These are phyloP conservation scores for Geococcyx californianus DNA, from an alignment of 2,113 vertebrate genomes.

Conservation along the genomic window DNA sequence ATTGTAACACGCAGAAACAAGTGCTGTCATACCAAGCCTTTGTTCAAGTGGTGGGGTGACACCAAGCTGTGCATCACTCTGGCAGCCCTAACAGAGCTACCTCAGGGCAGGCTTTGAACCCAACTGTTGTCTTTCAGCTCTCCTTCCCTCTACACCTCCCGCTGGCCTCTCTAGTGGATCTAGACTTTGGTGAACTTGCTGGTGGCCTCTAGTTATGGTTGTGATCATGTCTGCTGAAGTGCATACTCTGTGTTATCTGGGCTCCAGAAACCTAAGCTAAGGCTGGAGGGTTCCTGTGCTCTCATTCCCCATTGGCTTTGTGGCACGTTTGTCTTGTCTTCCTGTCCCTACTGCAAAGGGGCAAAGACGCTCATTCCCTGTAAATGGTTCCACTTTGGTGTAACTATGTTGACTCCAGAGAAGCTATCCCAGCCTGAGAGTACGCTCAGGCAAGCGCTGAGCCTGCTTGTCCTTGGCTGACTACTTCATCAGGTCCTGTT, in stretches of 20 bases:
- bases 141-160: background rate
- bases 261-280: background rate
- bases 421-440: background rate
- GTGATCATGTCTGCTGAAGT: background rate
- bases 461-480: background rate
- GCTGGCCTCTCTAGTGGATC: background rate
- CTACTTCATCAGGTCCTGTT: background rate
- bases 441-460: background rate
- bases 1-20: background rate
- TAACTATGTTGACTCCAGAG: background rate
- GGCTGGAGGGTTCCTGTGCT: background rate
- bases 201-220: background rate
- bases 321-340: background rate
- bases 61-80: no score
- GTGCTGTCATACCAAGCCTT: accelerated
- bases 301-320: background rate
- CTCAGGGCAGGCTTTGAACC: background rate
- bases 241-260: background rate
- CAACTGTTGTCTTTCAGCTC: background rate
- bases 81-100: background rate
- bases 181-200: background rate
- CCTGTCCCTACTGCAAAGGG: background rate
- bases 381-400: background rate
- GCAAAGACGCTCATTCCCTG: background rate
- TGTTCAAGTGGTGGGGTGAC: background rate